Percentiles rank a stretch among this genome's conserved stretches.
phyloP scores from a whole-genome alignment of 1,140 invertebrate genomes.

The Drosophila varians region DNA sequence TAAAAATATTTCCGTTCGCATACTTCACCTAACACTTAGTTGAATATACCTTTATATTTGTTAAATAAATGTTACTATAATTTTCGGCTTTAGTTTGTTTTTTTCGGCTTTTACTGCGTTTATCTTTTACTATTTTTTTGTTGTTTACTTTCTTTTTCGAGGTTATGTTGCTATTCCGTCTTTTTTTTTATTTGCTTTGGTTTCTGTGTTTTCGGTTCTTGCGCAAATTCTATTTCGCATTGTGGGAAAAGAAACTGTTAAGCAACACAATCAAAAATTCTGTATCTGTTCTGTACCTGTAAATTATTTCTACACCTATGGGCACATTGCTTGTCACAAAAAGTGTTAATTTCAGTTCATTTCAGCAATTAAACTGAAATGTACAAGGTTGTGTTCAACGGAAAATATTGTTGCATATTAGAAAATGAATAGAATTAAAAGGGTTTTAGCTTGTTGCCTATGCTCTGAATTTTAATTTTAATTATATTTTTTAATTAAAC shows the following conservation, averaged over 20 bases:
- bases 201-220: constrained; percentile 36
- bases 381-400: no score
- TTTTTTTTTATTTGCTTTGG: constrained; percentile 19
- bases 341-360: constrained; percentile 9
- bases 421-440: constrained; percentile 55
- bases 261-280: constrained; percentile 78
- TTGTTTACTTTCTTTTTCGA: constrained; percentile 28
- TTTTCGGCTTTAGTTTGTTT: constrained; percentile 59
- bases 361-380: no score
- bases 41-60: constrained; percentile 52
- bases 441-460: constrained; percentile 49
- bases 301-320: constrained; percentile 72
- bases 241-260: constrained; percentile 63
- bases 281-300: constrained; percentile 46
- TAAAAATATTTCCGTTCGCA: constrained; percentile 58
- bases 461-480: constrained; percentile 2
- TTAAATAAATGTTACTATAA: constrained; percentile 74
- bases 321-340: constrained; percentile 78
- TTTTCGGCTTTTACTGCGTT: constrained; percentile 41
- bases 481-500: constrained; percentile 52
- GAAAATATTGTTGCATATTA: constrained; percentile 37
- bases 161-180: constrained; percentile 40
- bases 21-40: constrained; percentile 70
- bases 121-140: constrained; percentile 68
- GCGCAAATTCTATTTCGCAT: constrained; percentile 74